A percentile compares a stretch with the other conserved stretches of the same genome.
Evolutionary conservation across 2,888 invertebrate genomes (phyloP).

Genomic region (Polietes domitor): DNA sequence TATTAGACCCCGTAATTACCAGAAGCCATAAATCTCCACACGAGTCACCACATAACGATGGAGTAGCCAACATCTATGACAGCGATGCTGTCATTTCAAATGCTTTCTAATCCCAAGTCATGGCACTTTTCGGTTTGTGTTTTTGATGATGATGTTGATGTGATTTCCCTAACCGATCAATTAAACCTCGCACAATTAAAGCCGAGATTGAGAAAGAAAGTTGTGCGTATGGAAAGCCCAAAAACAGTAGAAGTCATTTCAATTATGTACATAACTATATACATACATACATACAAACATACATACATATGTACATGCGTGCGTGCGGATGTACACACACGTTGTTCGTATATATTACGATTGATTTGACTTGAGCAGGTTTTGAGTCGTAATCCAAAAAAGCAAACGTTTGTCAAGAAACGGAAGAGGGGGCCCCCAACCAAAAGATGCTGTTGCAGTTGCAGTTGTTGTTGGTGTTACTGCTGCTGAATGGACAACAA

Average conservation of each 20-base stretch:
- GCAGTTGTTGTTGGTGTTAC: background rate
- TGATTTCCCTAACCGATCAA: conserved; percentile 18
- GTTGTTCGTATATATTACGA: background rate
- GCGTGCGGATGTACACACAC: background rate
- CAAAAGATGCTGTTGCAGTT: conserved; percentile 10
- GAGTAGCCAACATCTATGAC: too few relatives aligned
- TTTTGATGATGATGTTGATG: background rate
- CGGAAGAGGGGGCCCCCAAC: background rate
- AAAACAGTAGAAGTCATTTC: conserved; percentile 58
- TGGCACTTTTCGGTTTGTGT: too few relatives aligned
- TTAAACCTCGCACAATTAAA: conserved; percentile 27
- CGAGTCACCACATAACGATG: too few relatives aligned
- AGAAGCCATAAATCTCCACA: too few relatives aligned
- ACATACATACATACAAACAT: background rate
- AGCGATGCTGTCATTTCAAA: too few relatives aligned
- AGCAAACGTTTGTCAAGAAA: background rate
- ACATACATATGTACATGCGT: background rate
- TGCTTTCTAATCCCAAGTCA: too few relatives aligned
- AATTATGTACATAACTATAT: conserved; percentile 48
- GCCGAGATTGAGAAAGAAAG: conserved; percentile 28
- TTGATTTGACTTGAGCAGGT: conserved; percentile 19
- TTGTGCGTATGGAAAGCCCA: conserved; percentile 59
- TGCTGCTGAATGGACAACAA: background rate
- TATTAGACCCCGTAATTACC: too few relatives aligned
- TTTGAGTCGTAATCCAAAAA: conserved; percentile 5